Evolutionary conservation across 1,140 invertebrate genomes (phyloP).

Genomic region (Meloidogyne exigua): DNA sequence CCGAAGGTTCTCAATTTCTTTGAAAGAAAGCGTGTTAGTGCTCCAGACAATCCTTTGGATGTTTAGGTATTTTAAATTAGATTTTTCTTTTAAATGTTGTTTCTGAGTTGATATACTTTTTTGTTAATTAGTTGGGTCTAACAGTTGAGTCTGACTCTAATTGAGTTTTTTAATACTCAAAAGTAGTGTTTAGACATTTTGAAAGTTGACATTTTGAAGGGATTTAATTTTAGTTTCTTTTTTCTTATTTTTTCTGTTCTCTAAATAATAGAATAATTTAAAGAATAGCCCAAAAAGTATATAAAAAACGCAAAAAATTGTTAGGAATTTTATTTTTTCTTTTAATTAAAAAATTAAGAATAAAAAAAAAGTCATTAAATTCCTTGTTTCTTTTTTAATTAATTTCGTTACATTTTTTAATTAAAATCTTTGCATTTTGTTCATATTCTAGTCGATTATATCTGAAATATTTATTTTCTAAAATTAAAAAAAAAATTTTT

Average conservation of each 20-base stretch:
- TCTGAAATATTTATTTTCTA: slow-evolving; percentile 26
- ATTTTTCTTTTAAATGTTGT: background rate
- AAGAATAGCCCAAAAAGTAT: no score
- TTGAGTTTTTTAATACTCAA: no score
- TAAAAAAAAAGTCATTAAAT: background rate
- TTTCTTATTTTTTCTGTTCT: no score
- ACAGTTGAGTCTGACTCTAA: no score
- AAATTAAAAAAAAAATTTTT: no score
- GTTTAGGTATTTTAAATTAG: background rate
- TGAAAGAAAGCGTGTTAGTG: background rate
- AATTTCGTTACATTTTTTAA: background rate
- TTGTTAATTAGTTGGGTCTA: no score
- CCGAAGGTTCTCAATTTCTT: background rate
- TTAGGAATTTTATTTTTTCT: background rate
- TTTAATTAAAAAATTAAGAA: background rate
- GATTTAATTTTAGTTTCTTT: no score
- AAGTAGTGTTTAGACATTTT: no score
- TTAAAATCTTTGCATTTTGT: slow-evolving; percentile 29
- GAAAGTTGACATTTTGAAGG: no score
- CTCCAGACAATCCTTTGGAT: background rate
- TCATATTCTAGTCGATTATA: slow-evolving; percentile 49
- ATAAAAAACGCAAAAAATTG: no score
- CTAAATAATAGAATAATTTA: no score
- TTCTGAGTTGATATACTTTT: background rate
- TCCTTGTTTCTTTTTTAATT: background rate